Evolutionary conservation across 2,888 invertebrate species (phyloP).

Genomic region (Anthrax anthrax): DNA sequence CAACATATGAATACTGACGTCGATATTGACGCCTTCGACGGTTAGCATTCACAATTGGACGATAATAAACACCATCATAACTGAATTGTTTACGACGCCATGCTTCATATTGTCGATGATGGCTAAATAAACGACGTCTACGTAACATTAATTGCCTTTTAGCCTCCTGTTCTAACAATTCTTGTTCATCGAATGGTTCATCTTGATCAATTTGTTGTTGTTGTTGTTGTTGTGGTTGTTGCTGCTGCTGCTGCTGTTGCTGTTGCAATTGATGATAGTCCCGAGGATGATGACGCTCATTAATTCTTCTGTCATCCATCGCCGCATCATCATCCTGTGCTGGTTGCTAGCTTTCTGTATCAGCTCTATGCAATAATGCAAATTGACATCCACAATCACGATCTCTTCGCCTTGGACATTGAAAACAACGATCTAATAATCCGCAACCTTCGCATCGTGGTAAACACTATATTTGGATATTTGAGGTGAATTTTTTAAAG

Average conservation of each 20-base stretch:
- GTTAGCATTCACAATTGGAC: constrained; percentile 24
- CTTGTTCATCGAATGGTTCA: constrained; percentile 21
- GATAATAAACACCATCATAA: constrained; percentile 29
- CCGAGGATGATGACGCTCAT: constrained; percentile 18
- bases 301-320: constrained; percentile 1
- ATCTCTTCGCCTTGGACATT: constrained; percentile 59
- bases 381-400: constrained; percentile 85
- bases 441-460: constrained; percentile 69
- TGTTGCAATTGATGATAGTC: constrained; percentile 21
- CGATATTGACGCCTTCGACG: constrained; percentile 29
- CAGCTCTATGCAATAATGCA: constrained; percentile 74
- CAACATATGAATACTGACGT: constrained; percentile 31
- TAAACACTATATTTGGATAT: constrained; percentile 33
- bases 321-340: constrained; percentile 20
- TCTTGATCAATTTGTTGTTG: constrained; percentile 2
- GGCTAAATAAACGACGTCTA: constrained; percentile 29
- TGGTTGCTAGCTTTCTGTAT: constrained; percentile 47
- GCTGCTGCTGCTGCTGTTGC: constrained; percentile 13
- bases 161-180: constrained; percentile 24
- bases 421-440: constrained; percentile 79
- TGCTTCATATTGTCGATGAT: constrained; percentile 32
- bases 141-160: constrained; percentile 29
- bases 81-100: constrained; percentile 33
- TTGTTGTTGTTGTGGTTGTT: too few relatives aligned
- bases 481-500: constrained; percentile 1